These are phyloP conservation scores for Aratinga solstitialis DNA, from an alignment of 2,797 vertebrate genomes.

Conservation along the genomic window DNA sequence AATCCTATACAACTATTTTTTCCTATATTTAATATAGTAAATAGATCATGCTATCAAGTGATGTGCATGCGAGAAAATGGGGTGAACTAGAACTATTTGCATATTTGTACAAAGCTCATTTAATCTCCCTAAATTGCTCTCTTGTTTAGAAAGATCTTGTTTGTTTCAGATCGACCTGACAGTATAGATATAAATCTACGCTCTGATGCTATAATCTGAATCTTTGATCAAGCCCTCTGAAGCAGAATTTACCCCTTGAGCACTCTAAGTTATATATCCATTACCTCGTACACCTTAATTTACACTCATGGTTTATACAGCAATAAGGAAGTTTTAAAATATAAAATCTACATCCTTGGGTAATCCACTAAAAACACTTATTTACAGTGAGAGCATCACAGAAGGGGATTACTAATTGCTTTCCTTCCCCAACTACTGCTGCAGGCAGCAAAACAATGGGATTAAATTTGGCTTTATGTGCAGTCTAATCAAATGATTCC, in stretches of 20 bases:
- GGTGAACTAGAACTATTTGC: neutral
- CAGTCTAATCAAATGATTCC: neutral
- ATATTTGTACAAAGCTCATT: neutral
- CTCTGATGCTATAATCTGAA: neutral
- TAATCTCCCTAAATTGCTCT: neutral
- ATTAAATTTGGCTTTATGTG: constrained; percentile 18
- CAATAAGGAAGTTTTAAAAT: constrained; percentile 2
- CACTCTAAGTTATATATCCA: neutral
- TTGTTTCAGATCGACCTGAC: constrained; percentile 17
- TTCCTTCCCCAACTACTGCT: constrained; percentile 16
- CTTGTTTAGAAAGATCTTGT: constrained; percentile 31
- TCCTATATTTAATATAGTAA: neutral
- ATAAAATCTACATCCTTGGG: constrained; percentile 10
- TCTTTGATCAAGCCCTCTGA: constrained; percentile 28
- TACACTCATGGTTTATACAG: neutral
- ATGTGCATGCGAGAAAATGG: neutral
- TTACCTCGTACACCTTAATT: constrained; percentile 31
- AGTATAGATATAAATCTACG: constrained; percentile 17
- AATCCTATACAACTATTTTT: neutral
- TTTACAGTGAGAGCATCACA: constrained; percentile 9
- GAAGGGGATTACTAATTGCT: constrained; percentile 23
- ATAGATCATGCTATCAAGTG: neutral
- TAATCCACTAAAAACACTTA: constrained; percentile 21
- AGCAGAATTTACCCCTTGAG: neutral
- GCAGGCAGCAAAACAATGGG: constrained; percentile 42